phyloP scores from a whole-genome alignment of 2,797 vertebrate genomes.

The Takifugu rubripes region DNA sequence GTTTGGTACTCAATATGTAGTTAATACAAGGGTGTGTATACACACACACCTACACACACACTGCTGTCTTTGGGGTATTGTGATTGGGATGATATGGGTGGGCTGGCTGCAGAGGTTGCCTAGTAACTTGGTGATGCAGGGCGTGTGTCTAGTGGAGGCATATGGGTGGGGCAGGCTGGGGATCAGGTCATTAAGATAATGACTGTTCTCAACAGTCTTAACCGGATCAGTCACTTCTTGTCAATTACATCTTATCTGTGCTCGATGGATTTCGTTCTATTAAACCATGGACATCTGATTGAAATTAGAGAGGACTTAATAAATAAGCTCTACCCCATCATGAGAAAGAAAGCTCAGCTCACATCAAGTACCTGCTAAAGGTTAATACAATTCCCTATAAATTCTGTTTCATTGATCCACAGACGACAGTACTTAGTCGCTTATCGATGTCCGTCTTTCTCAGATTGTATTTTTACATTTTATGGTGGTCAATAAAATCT shows the following conservation, averaged over 20 bases:
- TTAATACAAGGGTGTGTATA: neutral
- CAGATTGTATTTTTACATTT: neutral
- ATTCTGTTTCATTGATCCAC: too few relatives aligned
- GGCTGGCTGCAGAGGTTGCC: conserved; percentile 46
- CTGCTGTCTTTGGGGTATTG: conserved; percentile 31
- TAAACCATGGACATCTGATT: neutral
- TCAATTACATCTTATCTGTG: conserved; percentile 34
- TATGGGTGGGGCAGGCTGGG: conserved; percentile 16
- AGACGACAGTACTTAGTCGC: too few relatives aligned
- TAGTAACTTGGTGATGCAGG: conserved; percentile 48
- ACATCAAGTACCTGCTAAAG: too few relatives aligned
- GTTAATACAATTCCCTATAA: too few relatives aligned
- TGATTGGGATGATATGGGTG: conserved; percentile 27
- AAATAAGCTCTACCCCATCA: too few relatives aligned
- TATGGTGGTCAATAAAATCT: conserved; percentile 7
- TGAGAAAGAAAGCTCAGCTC: too few relatives aligned
- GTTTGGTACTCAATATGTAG: too few relatives aligned
- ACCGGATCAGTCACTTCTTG: conserved; percentile 33
- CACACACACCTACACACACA: conserved; percentile 14
- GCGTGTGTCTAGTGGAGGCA: neutral
- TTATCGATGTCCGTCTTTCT: neutral
- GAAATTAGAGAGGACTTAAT: too few relatives aligned
- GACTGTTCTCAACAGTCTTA: conserved; percentile 35
- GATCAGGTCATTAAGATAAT: conserved; percentile 50
- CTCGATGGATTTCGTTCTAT: conserved; percentile 4